Conservation (phyloP, 2,888 invertebrate species). For the Orthosia gothica region DNA sequence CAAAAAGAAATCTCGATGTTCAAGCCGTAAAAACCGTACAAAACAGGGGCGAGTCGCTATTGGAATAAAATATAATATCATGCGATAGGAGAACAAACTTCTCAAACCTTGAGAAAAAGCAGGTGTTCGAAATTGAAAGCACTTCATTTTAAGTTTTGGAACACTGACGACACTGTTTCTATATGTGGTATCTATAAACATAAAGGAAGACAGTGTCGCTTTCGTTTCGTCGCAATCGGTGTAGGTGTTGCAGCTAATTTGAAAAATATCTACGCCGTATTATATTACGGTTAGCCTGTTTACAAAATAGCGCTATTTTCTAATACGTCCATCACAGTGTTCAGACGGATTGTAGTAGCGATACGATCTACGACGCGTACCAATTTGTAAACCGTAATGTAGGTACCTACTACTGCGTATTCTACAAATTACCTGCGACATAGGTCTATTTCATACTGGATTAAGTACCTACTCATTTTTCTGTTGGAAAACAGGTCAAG, state of each 20-base stretch:
- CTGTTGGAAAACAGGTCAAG: constrained; percentile 23
- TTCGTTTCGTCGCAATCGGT: not conserved
- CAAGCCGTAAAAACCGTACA: not conserved
- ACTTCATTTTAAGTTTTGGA: constrained; percentile 54
- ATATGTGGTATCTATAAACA: not conserved
- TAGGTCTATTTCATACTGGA: constrained; percentile 4
- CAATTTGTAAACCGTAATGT: not conserved
- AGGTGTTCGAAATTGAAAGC: constrained; percentile 64
- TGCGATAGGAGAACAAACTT: constrained; percentile 32
- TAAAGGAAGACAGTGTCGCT: not conserved
- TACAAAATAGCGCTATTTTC: not conserved
- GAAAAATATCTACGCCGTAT: not conserved
- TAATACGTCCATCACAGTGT: not conserved
- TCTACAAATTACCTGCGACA: constrained; percentile 1
- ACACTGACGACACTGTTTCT: constrained; percentile 23
- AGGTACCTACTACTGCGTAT: not conserved
- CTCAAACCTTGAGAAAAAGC: constrained; percentile 61
- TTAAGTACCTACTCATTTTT: constrained; percentile 21
- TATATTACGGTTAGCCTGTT: not conserved
- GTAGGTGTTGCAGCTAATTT: not conserved
- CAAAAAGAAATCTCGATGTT: too few relatives aligned
- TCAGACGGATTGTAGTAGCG: not conserved
- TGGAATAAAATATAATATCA: constrained; percentile 12
- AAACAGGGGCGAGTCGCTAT: too few relatives aligned
- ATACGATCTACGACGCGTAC: too few relatives aligned